A percentile compares a stretch with the other conserved stretches of the same genome.
phyloP scores from a whole-genome alignment of 2,797 vertebrate species.

The Phrynocephalus forsythii region DNA sequence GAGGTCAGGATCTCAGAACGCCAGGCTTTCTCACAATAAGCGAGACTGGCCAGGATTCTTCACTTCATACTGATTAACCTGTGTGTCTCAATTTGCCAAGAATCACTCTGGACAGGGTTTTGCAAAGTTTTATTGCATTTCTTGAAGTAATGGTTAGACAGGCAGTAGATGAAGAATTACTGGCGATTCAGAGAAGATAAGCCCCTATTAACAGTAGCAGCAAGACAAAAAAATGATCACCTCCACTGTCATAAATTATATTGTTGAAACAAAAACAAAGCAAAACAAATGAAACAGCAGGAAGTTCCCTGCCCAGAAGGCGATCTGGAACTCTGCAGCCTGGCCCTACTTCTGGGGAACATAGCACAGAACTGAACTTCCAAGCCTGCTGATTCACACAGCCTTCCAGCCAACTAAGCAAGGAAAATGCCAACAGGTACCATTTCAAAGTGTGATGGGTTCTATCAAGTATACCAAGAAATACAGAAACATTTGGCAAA shows the following conservation, averaged over 20 bases:
- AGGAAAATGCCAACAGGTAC: no score
- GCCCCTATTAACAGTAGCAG: background rate
- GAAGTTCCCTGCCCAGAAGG: background rate
- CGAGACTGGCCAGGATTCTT: background rate
- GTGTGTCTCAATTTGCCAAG: background rate
- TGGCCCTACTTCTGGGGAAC: no score
- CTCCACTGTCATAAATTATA: background rate
- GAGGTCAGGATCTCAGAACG: background rate
- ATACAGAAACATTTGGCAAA: no score
- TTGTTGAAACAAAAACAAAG: background rate
- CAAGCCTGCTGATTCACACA: no score
- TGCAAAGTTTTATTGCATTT: background rate
- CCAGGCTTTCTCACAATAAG: background rate
- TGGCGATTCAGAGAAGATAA: background rate
- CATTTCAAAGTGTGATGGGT: no score
- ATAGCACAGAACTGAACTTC: no score
- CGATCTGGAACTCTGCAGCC: no score
- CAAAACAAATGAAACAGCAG: background rate
- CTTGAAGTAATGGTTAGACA: background rate
- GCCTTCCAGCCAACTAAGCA: no score
- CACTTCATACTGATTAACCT: background rate
- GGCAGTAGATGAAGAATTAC: background rate
- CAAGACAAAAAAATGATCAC: background rate
- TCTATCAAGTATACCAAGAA: no score
- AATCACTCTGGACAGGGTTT: background rate